Percentiles rank a stretch among this genome's conserved stretches.
phyloP scores from a whole-genome alignment of 2,113 vertebrate genomes.

The Microcebus tavaratra region DNA sequence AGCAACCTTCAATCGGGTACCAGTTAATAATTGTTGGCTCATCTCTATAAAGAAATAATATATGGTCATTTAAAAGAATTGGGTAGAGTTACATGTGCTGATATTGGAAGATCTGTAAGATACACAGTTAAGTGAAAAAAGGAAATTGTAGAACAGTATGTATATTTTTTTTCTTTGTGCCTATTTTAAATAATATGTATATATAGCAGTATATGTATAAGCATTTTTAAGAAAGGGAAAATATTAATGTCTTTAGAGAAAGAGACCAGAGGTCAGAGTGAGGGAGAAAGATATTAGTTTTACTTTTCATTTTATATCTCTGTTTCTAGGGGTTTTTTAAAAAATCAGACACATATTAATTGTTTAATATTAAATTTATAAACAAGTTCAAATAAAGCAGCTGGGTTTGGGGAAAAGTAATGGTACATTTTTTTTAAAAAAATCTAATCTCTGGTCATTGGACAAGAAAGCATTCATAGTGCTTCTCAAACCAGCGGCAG shows the following conservation, averaged over 20 bases:
- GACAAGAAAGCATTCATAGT: not conserved
- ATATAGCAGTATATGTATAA: not conserved
- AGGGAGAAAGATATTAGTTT: not conserved
- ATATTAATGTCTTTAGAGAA: not conserved
- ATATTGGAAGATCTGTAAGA: not conserved
- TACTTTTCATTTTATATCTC: not conserved
- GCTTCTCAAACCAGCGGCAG: not conserved
- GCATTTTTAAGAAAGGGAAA: constrained; percentile 9
- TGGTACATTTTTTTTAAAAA: no score
- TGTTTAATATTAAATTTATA: not conserved
- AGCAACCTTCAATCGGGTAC: not conserved
- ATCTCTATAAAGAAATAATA: not conserved
- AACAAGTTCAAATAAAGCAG: not conserved
- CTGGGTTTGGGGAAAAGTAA: not conserved
- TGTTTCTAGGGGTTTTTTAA: not conserved
- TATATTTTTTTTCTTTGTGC: not conserved
- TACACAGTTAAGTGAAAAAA: not conserved
- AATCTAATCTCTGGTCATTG: not conserved
- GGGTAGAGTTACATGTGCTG: not conserved
- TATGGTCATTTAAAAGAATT: not conserved
- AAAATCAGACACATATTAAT: not conserved
- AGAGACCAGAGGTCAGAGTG: not conserved
- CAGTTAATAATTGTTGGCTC: not conserved
- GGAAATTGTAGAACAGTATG: not conserved
- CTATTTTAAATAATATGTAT: not conserved